Evolutionary conservation across 2,113 vertebrate species (phyloP), one percentile per base, ranked within the genome.

Genomic region (Salminus brasiliensis): DNA sequence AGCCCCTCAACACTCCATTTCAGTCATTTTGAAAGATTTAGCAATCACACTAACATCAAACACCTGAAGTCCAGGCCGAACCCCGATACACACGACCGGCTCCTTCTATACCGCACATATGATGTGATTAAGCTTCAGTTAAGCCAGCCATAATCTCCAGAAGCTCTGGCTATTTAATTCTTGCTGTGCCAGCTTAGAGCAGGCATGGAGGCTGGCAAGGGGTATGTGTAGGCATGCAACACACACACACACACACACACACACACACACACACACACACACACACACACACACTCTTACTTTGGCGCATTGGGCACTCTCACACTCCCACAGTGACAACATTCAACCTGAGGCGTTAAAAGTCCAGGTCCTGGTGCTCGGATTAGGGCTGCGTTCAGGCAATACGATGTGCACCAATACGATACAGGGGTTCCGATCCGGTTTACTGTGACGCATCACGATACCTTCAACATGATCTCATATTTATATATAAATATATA

Each of bases 91-190:
- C n/a, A n/a, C n/a, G n/a, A n/a, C 45, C 15, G 45, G 5, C 9
- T 47, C 15, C 79, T 72, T 60, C 75, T 73, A 83, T 82, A 83
- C 77, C 30, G 63, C 59, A 70, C 78, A 86, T 88, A 83, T 72
- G 53, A 82, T 84, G 80, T 80, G 75, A 85, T 85, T 86, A 84
- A 84, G 78, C 81, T 74, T 81, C 72, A 74, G 77, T 84, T 85
- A 87, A 87, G 63, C 78, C 80, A 80, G 72, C 68, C 80, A 80
- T 87, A 88, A 84, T 85, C 87, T 85, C 78, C 43, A 74, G 84
- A 74, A 88, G 77, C 78, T 78, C 79, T 80, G 80, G 81, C 82
- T 84, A 83, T 85, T 88, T 79, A 85, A 84, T 84, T 88, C 81
- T 86, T 79, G 53, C 81, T 85, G 79, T 85, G 80, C 83, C 74